These are phyloP conservation scores for Meghimatium bilineatum DNA, from an alignment of 2,888 invertebrate genomes.

Conservation along the genomic window DNA sequence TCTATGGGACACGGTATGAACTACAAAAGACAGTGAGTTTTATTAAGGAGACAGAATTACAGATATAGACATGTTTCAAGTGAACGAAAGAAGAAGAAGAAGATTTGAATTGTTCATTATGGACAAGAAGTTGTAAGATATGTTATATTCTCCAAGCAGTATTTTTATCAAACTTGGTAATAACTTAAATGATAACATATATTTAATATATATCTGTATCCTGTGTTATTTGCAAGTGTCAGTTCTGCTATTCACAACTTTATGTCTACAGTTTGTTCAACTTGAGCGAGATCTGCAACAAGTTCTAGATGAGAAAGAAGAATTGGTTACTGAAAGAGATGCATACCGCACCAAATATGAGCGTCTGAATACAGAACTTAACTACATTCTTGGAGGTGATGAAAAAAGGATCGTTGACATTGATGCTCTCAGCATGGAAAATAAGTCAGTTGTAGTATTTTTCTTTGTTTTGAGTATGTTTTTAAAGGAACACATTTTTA, in stretches of 20 bases:
- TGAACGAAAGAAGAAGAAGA: too few species aligned
- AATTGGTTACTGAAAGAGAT: conserved; percentile 87
- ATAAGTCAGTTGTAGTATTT: conserved; percentile 81
- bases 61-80: too few species aligned
- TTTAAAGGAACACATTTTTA: not conserved
- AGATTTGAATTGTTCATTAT: too few species aligned
- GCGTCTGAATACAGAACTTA: conserved; percentile 87
- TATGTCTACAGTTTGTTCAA: conserved; percentile 82
- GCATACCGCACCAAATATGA: conserved; percentile 90
- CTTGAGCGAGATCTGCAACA: conserved; percentile 86
- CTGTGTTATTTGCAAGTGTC: not conserved
- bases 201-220: not conserved
- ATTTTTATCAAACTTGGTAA: not conserved
- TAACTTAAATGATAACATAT: not conserved
- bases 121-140: too few species aligned
- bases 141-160: not conserved
- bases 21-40: too few species aligned
- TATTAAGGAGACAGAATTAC: too few species aligned
- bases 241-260: not conserved
- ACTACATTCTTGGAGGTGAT: conserved; percentile 82
- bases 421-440: conserved; percentile 88
- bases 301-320: conserved; percentile 90
- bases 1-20: too few species aligned
- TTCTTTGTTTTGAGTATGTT: not conserved
- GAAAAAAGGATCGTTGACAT: conserved; percentile 83